phyloP scores from a whole-genome alignment of 1,140 invertebrate genomes.

The Mycetomoellerius zeteki region DNA sequence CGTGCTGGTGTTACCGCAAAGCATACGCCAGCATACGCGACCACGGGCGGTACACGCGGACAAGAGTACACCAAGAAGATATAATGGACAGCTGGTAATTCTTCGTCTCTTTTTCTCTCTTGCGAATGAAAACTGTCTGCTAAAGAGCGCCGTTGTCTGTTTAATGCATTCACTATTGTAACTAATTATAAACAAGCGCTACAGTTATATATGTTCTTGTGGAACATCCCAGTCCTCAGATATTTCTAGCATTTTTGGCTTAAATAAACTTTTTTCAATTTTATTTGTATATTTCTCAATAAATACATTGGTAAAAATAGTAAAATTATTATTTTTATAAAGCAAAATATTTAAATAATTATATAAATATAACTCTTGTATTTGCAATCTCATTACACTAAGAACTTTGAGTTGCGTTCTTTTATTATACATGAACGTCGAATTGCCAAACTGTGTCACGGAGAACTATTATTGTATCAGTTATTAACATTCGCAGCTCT shows the following conservation, averaged over 20 bases:
- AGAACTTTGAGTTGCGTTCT: not conserved
- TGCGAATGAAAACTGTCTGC: conserved; percentile 51
- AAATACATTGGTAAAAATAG: not conserved
- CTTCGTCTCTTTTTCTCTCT: conserved; percentile 2
- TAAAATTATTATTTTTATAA: not conserved
- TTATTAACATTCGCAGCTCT: conserved; percentile 43
- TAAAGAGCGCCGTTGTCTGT: conserved; percentile 26
- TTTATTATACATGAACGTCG: not conserved
- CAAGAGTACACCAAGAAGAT: conserved; percentile 48
- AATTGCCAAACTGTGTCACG: conserved; percentile 1
- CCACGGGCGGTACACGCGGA: conserved; percentile 18
- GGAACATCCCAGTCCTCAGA: not conserved
- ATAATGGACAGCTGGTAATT: conserved; percentile 55
- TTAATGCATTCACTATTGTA: conserved; percentile 19
- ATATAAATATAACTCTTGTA: not conserved
- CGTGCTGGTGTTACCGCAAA: conserved; percentile 65
- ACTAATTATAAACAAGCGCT: not conserved
- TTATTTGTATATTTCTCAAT: no score
- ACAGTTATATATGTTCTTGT: not conserved
- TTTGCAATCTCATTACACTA: not conserved
- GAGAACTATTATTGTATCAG: conserved; percentile 25
- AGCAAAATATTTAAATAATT: not conserved
- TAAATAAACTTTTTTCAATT: not conserved
- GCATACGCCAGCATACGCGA: conserved; percentile 40
- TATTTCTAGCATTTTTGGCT: not conserved